A percentile compares a stretch with the other conserved stretches of the same genome.
Conservation (phyloP, 2,797 vertebrate species). For the Melanotaenia parkinsoni region DNA sequence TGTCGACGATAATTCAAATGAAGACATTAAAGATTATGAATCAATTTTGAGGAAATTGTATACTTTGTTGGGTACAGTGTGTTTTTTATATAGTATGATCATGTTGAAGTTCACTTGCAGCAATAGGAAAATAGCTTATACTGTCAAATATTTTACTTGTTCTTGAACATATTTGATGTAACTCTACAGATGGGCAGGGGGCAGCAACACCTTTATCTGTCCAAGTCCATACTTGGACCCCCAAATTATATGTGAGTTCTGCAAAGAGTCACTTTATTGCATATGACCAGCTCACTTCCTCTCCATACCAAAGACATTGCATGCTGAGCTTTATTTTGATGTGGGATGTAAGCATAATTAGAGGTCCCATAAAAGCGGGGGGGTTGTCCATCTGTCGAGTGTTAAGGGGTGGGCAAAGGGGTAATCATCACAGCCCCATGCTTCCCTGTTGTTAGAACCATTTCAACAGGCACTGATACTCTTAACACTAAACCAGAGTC, state of each 20-base stretch:
- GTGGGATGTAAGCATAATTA: slow-evolving; percentile 84
- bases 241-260: slow-evolving; percentile 79
- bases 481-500: slow-evolving; percentile 41
- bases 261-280: slow-evolving; percentile 70
- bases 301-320: slow-evolving; percentile 79
- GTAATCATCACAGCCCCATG: slow-evolving; percentile 48
- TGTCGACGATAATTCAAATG: slow-evolving; percentile 19
- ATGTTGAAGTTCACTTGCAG: too few relatives aligned
- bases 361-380: slow-evolving; percentile 78
- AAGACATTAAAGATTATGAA: slow-evolving; percentile 16
- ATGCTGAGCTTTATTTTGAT: slow-evolving; percentile 81
- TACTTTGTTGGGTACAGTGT: background rate
- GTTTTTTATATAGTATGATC: slow-evolving; percentile 13
- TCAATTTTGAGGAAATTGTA: slow-evolving; percentile 20
- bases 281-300: slow-evolving; percentile 82
- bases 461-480: slow-evolving; percentile 58
- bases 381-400: slow-evolving; percentile 81
- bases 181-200: slow-evolving; percentile 11
- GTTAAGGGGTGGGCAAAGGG: slow-evolving; percentile 68
- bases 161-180: background rate
- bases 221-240: slow-evolving; percentile 50
- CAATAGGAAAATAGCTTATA: too few relatives aligned
- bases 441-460: slow-evolving; percentile 55
- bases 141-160: background rate
- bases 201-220: slow-evolving; percentile 50